Evolutionary conservation across 2,113 vertebrate genomes (phyloP).

Genomic region (Barnardius zonarius): DNA sequence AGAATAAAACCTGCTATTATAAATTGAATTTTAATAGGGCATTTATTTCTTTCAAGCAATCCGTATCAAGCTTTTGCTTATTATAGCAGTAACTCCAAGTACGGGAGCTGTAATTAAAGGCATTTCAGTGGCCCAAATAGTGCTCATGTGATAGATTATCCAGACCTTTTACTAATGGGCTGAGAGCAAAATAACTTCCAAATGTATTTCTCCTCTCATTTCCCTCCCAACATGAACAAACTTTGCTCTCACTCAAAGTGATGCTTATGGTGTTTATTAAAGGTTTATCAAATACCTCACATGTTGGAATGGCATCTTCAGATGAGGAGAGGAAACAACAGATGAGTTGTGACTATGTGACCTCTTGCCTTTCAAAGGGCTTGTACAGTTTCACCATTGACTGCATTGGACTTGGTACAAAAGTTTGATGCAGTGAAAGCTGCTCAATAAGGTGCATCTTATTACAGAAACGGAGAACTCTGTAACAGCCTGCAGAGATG

Average conservation of each 20-base stretch:
- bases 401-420: not conserved
- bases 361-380: not conserved
- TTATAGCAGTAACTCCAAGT: not conserved
- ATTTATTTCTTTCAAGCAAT: conserved; percentile 10
- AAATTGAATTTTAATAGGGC: conserved; percentile 24
- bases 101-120: conserved; percentile 33
- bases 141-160: not conserved
- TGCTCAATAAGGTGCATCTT: not conserved
- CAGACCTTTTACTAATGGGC: conserved; percentile 2
- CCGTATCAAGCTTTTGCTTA: not conserved
- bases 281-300: not conserved
- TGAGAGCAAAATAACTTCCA: not conserved
- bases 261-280: not conserved
- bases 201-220: not conserved
- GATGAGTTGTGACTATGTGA: not conserved
- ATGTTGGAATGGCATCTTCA: not conserved
- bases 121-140: not conserved
- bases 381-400: not conserved
- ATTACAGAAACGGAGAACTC: not conserved
- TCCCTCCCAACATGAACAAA: not conserved
- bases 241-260: not conserved
- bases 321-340: not conserved
- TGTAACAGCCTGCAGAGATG: not conserved
- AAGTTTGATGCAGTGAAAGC: not conserved
- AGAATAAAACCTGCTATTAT: not conserved